phyloP scores from a whole-genome alignment of 1,140 invertebrate genomes.

The Chymomyza costata region DNA sequence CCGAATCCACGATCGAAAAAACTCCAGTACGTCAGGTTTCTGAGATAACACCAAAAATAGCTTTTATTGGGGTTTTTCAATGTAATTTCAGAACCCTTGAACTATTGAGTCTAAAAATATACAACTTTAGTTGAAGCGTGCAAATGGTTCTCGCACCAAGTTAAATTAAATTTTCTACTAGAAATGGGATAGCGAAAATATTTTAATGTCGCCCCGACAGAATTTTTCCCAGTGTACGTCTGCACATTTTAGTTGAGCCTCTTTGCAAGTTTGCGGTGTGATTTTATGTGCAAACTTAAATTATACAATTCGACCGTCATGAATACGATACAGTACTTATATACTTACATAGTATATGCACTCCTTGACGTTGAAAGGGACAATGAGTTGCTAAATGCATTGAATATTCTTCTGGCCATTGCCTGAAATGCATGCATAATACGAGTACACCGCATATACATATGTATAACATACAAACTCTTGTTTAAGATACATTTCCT shows the following conservation, averaged over 20 bases:
- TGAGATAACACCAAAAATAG: no score
- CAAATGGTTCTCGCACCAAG: no score
- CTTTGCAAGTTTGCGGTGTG: conserved; percentile 60
- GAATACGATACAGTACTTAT: conserved; percentile 32
- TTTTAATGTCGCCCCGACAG: conserved; percentile 20
- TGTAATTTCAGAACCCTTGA: no score
- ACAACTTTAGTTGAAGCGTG: no score
- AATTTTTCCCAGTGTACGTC: conserved; percentile 12
- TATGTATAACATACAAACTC: no score
- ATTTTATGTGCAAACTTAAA: conserved; percentile 73
- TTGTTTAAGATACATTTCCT: conserved; percentile 28
- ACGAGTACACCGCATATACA: no score
- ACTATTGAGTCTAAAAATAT: no score
- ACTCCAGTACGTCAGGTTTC: no score
- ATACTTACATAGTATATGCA: not conserved
- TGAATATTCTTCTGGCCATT: conserved; percentile 68
- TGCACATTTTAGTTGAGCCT: conserved; percentile 31
- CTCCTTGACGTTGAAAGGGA: conserved; percentile 53
- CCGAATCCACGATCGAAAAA: no score
- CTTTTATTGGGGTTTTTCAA: no score
- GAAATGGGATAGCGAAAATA: no score
- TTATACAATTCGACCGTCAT: conserved; percentile 65
- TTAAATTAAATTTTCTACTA: no score
- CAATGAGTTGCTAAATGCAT: conserved; percentile 73
- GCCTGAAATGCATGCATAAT: conserved; percentile 63